Conservation (phyloP, 2,888 invertebrate species). For the Malacosoma neustria region DNA sequence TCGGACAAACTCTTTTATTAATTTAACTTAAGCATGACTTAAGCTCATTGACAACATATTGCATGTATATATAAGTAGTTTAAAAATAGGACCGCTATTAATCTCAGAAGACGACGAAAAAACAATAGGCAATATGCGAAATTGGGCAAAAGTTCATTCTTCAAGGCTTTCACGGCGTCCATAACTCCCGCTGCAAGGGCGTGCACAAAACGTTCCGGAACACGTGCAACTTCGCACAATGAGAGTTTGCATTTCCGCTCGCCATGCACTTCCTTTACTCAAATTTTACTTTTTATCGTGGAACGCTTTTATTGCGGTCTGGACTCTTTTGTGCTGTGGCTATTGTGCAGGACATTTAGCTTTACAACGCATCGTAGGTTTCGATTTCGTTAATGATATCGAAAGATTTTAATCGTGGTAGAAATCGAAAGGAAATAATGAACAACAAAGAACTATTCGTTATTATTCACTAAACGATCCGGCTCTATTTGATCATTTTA, state of each 20-base stretch:
- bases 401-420: constrained; percentile 56
- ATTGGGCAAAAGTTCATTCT: constrained; percentile 21
- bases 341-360: constrained; percentile 61
- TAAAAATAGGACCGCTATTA: neutral
- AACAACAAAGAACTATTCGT: constrained; percentile 1
- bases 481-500: no score
- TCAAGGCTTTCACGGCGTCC: constrained; percentile 42
- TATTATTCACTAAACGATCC: constrained; percentile 25
- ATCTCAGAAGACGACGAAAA: neutral
- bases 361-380: constrained; percentile 64
- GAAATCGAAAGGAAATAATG: constrained; percentile 66
- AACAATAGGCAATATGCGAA: constrained; percentile 4
- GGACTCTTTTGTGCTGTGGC: constrained; percentile 50
- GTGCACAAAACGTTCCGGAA: constrained; percentile 65
- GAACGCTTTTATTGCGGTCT: constrained; percentile 58
- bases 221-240: constrained; percentile 73
- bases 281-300: constrained; percentile 66
- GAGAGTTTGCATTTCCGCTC: constrained; percentile 72
- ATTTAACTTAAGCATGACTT: no score
- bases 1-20: no score
- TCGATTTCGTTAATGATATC: constrained; percentile 71
- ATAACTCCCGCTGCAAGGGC: constrained; percentile 38
- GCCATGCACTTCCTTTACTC: constrained; percentile 70
- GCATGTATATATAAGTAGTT: no score
- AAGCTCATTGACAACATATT: no score